A percentile compares a stretch with the other conserved stretches of the same genome.
Evolutionary conservation across 2,888 invertebrate species (phyloP).

Genomic region (Tetragonisca angustula): DNA sequence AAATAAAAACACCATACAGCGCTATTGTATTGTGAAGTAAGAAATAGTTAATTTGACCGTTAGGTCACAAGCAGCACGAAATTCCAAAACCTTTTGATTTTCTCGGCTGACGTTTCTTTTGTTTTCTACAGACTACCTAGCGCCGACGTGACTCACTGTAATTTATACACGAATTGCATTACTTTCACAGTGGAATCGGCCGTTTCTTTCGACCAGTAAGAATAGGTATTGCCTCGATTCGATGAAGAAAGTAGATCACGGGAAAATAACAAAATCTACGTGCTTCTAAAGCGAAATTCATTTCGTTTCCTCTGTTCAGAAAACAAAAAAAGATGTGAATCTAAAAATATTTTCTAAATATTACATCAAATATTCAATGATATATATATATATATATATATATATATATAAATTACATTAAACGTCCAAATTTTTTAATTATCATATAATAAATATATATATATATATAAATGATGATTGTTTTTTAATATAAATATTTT

Average conservation of each 20-base stretch:
- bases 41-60: neutral
- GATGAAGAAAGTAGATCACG: conserved; percentile 52
- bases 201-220: conserved; percentile 28
- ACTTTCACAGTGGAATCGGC: conserved; percentile 61
- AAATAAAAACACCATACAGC: neutral
- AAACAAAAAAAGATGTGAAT: neutral
- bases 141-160: conserved; percentile 38
- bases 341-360: neutral
- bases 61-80: neutral
- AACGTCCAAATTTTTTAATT: neutral
- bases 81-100: conserved; percentile 58
- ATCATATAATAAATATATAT: neutral
- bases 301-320: no score
- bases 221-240: conserved; percentile 23
- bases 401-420: neutral
- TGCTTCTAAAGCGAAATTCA: conserved; percentile 2
- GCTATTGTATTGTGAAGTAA: neutral
- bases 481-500: conserved; percentile 21
- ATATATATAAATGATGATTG: neutral
- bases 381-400: no score
- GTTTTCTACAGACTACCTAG: conserved; percentile 31
- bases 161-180: conserved; percentile 57
- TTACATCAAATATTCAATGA: no score
- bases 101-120: conserved; percentile 53
- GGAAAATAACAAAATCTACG: conserved; percentile 22